phyloP scores from a whole-genome alignment of 2,888 invertebrate species.

The Xylota sylvarum region DNA sequence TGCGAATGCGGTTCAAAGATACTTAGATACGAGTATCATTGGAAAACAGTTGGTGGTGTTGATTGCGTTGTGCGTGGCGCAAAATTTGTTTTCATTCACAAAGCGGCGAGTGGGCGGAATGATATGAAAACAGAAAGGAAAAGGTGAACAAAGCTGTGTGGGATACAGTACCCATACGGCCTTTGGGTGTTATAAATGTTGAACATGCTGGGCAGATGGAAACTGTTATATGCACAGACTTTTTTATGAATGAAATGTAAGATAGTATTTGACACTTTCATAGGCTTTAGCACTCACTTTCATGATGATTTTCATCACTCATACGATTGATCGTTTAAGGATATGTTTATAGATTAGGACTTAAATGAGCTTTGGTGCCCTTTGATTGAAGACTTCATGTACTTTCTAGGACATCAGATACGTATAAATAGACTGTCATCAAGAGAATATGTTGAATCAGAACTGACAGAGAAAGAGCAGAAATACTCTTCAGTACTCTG shows the following conservation, averaged over 20 bases:
- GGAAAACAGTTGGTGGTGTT: slow-evolving; percentile 33
- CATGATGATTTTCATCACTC: too few species aligned
- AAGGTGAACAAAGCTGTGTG: slow-evolving; percentile 22
- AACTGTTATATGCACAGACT: slow-evolving; percentile 19
- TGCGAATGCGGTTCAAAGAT: slow-evolving; percentile 37
- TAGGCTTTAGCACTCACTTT: too few species aligned
- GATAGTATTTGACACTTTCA: neutral
- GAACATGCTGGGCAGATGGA: slow-evolving; percentile 1
- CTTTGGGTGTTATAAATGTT: slow-evolving; percentile 31
- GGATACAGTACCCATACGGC: slow-evolving; percentile 3
- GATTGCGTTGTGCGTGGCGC: slow-evolving; percentile 54
- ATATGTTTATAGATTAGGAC: too few species aligned
- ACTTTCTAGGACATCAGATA: too few species aligned
- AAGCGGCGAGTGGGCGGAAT: slow-evolving; percentile 48
- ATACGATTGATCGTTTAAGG: too few species aligned
- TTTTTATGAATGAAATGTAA: slow-evolving; percentile 4
- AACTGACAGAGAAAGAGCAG: too few species aligned
- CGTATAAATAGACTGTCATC: too few species aligned
- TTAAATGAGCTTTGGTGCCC: too few species aligned
- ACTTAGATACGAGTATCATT: slow-evolving; percentile 26
- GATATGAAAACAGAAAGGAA: slow-evolving; percentile 32
- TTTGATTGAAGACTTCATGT: too few species aligned
- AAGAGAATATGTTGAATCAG: too few species aligned
- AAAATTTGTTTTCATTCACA: slow-evolving; percentile 66
- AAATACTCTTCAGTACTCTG: too few species aligned